These are phyloP conservation scores for Siphlonurus alternatus DNA, from an alignment of 2,888 invertebrate species.

Conservation along the genomic window DNA sequence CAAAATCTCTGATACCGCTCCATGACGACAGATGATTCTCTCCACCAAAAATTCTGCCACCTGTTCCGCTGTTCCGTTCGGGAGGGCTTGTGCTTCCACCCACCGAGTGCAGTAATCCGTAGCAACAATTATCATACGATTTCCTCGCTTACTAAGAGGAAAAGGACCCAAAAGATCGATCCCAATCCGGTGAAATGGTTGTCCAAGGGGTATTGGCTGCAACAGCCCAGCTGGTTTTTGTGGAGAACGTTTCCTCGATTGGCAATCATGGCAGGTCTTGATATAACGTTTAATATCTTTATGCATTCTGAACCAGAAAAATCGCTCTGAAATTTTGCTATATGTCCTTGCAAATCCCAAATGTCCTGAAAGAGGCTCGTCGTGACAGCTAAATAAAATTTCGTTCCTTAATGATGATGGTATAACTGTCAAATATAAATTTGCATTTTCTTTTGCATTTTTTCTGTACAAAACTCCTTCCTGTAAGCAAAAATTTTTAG, in stretches of 20 bases:
- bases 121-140: conserved; percentile 12
- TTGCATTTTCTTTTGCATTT: not conserved
- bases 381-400: conserved; percentile 13
- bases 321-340: conserved; percentile 6
- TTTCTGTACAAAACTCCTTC: conserved; percentile 1
- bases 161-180: conserved; percentile 14
- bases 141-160: conserved; percentile 9
- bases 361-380: conserved; percentile 12
- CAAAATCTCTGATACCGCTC: conserved; percentile 10
- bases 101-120: conserved; percentile 13
- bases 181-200: conserved; percentile 10
- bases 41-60: conserved; percentile 13
- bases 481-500: not conserved
- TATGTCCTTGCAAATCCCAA: conserved; percentile 10
- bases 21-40: conserved; percentile 11
- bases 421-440: conserved; percentile 7
- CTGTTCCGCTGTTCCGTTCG: conserved; percentile 9
- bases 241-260: conserved; percentile 7
- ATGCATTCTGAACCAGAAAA: conserved; percentile 11
- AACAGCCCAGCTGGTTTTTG: conserved; percentile 9
- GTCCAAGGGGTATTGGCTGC: conserved; percentile 7
- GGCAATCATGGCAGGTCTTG: conserved; percentile 10
- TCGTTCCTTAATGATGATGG: conserved; percentile 10
- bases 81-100: conserved; percentile 10
- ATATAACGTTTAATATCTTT: conserved; percentile 9